Evolutionary conservation across 2,797 vertebrate genomes (phyloP).

Genomic region (Eurystomus glaucurus): DNA sequence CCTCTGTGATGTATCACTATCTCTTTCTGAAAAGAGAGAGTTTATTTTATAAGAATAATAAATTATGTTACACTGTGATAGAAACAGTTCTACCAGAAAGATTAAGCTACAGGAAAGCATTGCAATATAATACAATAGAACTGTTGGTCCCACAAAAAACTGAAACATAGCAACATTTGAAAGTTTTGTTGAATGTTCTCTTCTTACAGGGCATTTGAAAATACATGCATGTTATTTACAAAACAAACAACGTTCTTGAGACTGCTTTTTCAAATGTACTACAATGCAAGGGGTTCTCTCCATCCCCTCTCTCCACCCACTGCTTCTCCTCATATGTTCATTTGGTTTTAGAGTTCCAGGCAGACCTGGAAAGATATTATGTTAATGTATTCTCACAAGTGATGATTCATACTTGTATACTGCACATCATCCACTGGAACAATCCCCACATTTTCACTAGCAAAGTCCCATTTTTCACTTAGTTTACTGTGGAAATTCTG

Average conservation of each 20-base stretch:
- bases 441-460: neutral
- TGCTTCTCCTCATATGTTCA: neutral
- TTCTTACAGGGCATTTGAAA: neutral
- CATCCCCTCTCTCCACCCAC: rapidly evolving
- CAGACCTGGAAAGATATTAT: neutral
- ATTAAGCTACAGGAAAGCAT: neutral
- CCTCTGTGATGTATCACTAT: neutral
- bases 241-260: neutral
- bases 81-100: neutral
- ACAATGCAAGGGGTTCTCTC: rapidly evolving
- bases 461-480: neutral
- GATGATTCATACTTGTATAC: neutral
- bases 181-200: neutral
- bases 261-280: neutral
- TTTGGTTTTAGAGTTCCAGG: neutral
- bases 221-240: neutral
- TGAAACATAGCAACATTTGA: neutral
- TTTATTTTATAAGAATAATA: neutral
- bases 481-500: neutral
- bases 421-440: neutral
- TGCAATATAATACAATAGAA: neutral
- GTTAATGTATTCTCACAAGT: neutral
- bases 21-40: neutral
- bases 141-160: neutral
- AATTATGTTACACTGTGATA: neutral